phyloP scores from a whole-genome alignment of 2,797 vertebrate genomes.

The Naso thynnoides region DNA sequence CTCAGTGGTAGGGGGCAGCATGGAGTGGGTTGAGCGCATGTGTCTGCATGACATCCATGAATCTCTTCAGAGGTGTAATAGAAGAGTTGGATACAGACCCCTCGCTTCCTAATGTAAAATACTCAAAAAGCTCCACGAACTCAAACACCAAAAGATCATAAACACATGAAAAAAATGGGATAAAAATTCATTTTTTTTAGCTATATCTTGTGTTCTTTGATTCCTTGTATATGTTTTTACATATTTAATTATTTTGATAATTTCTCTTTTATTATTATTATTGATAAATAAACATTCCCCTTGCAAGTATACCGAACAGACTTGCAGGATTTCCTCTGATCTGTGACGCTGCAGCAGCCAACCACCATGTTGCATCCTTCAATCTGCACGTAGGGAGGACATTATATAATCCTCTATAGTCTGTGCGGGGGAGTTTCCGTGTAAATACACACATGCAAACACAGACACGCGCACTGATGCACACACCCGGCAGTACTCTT shows the following conservation, averaged over 20 bases:
- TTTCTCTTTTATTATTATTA: background rate
- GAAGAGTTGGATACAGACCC: background rate
- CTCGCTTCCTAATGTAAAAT: background rate
- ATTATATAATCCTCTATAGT: conserved; percentile 74
- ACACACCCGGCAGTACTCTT: conserved; percentile 3
- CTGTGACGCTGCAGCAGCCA: conserved; percentile 50
- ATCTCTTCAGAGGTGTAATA: background rate
- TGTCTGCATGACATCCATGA: background rate
- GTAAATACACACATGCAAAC: conserved; percentile 29
- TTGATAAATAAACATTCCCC: background rate
- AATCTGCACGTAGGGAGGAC: conserved; percentile 70
- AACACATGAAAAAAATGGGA: background rate
- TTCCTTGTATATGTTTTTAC: background rate
- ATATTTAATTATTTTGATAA: background rate
- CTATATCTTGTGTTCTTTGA: background rate
- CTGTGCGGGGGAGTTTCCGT: conserved; percentile 49
- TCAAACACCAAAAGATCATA: conserved; percentile 2
- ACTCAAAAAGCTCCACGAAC: background rate
- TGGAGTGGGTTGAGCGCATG: background rate
- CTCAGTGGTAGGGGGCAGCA: background rate
- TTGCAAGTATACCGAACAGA: conserved; percentile 36
- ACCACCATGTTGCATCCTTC: conserved; percentile 77
- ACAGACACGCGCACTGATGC: conserved; percentile 14
- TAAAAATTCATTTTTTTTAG: background rate
- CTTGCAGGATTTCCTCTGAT: conserved; percentile 57